phyloP scores from a whole-genome alignment of 1,140 invertebrate genomes.

The Leptinotarsa defecta region DNA sequence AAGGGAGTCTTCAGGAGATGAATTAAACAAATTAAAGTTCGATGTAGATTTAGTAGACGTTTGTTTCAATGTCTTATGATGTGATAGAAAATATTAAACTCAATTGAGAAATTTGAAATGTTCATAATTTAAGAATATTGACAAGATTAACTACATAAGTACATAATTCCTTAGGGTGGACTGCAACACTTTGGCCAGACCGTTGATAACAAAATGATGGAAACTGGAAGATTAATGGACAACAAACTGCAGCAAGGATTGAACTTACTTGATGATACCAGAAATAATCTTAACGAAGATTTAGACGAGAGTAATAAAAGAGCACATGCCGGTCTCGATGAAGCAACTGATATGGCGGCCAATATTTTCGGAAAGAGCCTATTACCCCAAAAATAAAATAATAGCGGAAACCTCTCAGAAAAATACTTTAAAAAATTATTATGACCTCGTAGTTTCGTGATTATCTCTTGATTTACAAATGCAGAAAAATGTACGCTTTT shows the following conservation, averaged over 20 bases:
- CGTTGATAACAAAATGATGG: conserved; percentile 40
- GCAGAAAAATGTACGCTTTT: neutral
- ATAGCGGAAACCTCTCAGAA: neutral
- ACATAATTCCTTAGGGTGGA: conserved; percentile 11
- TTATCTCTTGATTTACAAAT: neutral
- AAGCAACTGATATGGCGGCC: conserved; percentile 32
- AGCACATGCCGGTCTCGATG: conserved; percentile 42
- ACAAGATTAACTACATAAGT: no score
- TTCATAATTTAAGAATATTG: no score
- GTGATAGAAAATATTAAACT: no score
- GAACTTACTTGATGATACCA: conserved; percentile 35
- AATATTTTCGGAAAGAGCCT: conserved; percentile 43
- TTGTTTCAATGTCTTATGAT: no score
- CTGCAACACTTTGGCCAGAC: conserved; percentile 29
- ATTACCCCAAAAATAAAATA: conserved; percentile 37
- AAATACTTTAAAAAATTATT: neutral
- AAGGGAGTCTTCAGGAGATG: no score
- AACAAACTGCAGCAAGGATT: conserved; percentile 36
- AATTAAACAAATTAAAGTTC: no score
- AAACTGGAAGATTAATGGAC: conserved; percentile 34
- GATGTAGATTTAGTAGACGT: no score
- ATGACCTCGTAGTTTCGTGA: neutral
- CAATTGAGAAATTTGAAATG: no score
- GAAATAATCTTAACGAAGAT: conserved; percentile 27
- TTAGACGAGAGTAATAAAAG: conserved; percentile 43